A percentile compares a stretch with the other conserved stretches of the same genome.
Evolutionary conservation across 2,888 invertebrate genomes (phyloP).

Genomic region (Drosophila lutescens): DNA sequence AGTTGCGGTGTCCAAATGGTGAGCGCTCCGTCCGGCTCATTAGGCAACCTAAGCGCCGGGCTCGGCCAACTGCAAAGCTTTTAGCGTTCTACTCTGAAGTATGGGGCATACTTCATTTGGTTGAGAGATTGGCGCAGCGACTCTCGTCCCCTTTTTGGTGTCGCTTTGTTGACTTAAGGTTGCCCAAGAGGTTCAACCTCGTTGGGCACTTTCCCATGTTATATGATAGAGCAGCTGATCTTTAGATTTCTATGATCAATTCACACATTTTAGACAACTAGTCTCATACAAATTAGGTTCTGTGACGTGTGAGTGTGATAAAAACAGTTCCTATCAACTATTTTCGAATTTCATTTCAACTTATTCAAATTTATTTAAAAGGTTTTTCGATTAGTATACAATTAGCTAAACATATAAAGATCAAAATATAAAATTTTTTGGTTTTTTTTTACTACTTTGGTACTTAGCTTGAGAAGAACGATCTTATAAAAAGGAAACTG

Average conservation of each 20-base stretch:
- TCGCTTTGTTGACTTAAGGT: conserved; percentile 37
- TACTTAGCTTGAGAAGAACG: not conserved
- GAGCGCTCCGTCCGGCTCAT: conserved; percentile 50
- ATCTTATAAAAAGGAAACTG: not conserved
- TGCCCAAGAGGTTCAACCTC: conserved; percentile 39
- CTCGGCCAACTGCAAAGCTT: conserved; percentile 46
- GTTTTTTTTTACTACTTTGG: not conserved
- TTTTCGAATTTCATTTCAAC: not conserved
- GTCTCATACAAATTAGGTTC: not conserved
- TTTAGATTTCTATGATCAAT: conserved; percentile 14
- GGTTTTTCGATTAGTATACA: not conserved
- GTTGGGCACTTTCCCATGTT: conserved; percentile 23
- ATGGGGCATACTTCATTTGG: conserved; percentile 52
- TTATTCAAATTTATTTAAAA: conserved; percentile 1
- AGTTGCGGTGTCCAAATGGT: conserved; percentile 21
- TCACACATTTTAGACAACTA: conserved; percentile 15
- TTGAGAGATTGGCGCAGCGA: not conserved
- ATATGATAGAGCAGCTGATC: not conserved
- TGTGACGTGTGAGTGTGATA: not conserved
- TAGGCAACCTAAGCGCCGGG: conserved; percentile 69
- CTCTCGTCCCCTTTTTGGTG: conserved; percentile 16
- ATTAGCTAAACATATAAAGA: not conserved
- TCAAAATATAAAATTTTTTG: not conserved
- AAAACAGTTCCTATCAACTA: not conserved
- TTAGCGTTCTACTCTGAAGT: conserved; percentile 49